These are phyloP conservation scores for Zophobas morio DNA, from an alignment of 1,140 invertebrate genomes.

Conservation along the genomic window DNA sequence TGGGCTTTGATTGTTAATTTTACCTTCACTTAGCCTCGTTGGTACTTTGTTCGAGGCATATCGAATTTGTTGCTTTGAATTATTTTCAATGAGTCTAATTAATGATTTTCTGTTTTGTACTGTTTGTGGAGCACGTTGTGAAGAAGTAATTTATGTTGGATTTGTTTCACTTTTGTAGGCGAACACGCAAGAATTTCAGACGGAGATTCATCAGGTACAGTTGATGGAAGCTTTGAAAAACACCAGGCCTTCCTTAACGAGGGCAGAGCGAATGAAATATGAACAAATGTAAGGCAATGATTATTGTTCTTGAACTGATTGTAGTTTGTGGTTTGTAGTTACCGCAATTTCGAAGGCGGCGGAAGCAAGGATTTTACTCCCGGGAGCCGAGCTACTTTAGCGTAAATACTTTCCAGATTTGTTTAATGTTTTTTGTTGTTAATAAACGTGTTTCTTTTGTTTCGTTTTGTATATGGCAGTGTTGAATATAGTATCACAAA, in stretches of 20 bases:
- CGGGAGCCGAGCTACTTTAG: constrained; percentile 47
- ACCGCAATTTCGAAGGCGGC: constrained; percentile 54
- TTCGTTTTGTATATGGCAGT: too few relatives aligned
- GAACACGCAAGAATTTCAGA: constrained; percentile 17
- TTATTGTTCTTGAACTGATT: constrained; percentile 9
- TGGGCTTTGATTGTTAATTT: constrained; percentile 47
- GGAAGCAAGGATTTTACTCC: constrained; percentile 31
- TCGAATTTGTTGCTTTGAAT: constrained; percentile 39
- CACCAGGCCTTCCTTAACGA: constrained; percentile 78
- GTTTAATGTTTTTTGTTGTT: too few relatives aligned
- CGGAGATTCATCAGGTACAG: constrained; percentile 66
- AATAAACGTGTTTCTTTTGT: too few relatives aligned
- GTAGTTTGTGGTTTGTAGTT: constrained; percentile 53
- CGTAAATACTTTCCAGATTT: constrained; percentile 1
- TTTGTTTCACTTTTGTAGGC: constrained; percentile 18
- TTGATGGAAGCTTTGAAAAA: constrained; percentile 72
- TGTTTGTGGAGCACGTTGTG: constrained; percentile 3
- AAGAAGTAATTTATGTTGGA: constrained; percentile 35
- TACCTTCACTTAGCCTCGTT: constrained; percentile 49
- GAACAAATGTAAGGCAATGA: constrained; percentile 72
- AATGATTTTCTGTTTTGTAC: constrained; percentile 29
- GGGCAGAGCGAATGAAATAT: constrained; percentile 75
- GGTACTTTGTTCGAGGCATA: constrained; percentile 22
- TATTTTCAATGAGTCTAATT: constrained; percentile 40
- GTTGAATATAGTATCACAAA: too few relatives aligned